phyloP scores from a whole-genome alignment of 2,888 invertebrate genomes.

The Seira sanloemensis region DNA sequence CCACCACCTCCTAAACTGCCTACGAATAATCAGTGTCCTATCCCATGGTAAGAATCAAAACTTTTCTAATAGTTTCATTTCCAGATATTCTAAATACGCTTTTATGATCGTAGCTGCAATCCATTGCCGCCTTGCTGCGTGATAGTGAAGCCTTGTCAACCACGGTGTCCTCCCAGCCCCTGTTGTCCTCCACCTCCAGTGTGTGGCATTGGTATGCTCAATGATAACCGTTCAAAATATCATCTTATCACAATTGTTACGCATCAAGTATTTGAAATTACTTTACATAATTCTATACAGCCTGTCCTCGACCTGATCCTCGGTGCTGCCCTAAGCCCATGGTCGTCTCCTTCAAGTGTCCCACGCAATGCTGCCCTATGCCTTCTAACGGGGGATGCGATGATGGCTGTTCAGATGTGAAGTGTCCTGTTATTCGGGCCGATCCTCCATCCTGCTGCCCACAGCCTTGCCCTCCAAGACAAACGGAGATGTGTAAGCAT shows the following conservation, averaged over 20 bases:
- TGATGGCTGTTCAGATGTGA: slow-evolving; percentile 58
- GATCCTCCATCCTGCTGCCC: slow-evolving; percentile 59
- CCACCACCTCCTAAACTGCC: slow-evolving; percentile 66
- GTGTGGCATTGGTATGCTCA: slow-evolving; percentile 50
- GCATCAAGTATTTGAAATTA: too few species aligned
- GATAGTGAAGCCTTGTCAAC: slow-evolving; percentile 64
- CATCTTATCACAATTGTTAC: too few species aligned
- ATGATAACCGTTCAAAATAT: too few species aligned
- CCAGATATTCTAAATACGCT: slow-evolving; percentile 27
- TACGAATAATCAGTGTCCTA: slow-evolving; percentile 51
- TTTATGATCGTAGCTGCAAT: slow-evolving; percentile 56
- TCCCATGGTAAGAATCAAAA: slow-evolving; percentile 47
- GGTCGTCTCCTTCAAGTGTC: slow-evolving; percentile 66
- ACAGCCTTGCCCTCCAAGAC: slow-evolving; percentile 60
- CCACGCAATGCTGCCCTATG: slow-evolving; percentile 56
- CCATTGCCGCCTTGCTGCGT: slow-evolving; percentile 68
- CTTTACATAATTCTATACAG: too few species aligned
- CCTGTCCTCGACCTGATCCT: slow-evolving; percentile 61
- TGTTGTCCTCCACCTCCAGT: slow-evolving; percentile 67
- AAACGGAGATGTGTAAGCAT: slow-evolving; percentile 57
- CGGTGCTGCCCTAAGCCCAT: slow-evolving; percentile 60
- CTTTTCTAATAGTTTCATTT: neutral
- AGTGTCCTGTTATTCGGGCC: slow-evolving; percentile 49
- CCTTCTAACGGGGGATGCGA: neutral
- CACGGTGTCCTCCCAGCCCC: slow-evolving; percentile 29